phyloP scores from a whole-genome alignment of 2,797 vertebrate species.

The Eulemur albifrons region DNA sequence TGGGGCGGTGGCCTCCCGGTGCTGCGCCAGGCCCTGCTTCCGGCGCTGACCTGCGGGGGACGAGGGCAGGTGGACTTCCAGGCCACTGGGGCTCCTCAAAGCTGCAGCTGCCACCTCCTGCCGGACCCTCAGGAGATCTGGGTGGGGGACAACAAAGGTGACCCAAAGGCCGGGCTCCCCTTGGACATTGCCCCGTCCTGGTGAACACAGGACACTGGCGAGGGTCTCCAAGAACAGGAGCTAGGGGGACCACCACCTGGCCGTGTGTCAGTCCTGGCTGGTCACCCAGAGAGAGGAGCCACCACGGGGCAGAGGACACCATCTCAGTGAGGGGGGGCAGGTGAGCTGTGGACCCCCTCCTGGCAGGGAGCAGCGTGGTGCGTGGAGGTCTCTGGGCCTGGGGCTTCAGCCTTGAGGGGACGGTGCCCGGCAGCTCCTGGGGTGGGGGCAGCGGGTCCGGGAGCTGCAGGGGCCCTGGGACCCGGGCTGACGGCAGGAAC shows the following conservation, averaged over 20 bases:
- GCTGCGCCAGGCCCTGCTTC: constrained; percentile 95
- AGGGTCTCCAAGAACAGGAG: neutral
- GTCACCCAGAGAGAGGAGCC: neutral
- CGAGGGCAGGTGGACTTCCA: constrained; percentile 94
- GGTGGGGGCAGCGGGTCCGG: neutral
- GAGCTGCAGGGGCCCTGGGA: neutral
- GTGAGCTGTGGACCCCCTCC: neutral
- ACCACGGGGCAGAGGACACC: neutral
- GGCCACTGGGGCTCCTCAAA: constrained; percentile 88
- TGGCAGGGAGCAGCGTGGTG: neutral
- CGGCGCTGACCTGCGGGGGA: constrained; percentile 90
- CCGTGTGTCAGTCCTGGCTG: neutral
- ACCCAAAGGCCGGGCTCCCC: constrained; percentile 35
- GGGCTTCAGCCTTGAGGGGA: neutral
- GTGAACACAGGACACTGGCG: neutral
- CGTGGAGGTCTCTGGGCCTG: neutral
- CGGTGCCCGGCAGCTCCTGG: too few species aligned
- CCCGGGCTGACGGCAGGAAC: neutral
- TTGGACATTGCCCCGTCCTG: neutral
- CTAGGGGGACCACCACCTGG: neutral
- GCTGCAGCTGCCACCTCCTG: constrained; percentile 91
- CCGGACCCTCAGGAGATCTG: constrained; percentile 93
- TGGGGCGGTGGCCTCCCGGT: constrained; percentile 85
- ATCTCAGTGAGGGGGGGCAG: neutral
- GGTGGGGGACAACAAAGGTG: constrained; percentile 9